Evolutionary conservation across 37 sponge, comb jelly and placozoan genomes (phyloP).

Genomic region (Ephydatia muelleri): DNA sequence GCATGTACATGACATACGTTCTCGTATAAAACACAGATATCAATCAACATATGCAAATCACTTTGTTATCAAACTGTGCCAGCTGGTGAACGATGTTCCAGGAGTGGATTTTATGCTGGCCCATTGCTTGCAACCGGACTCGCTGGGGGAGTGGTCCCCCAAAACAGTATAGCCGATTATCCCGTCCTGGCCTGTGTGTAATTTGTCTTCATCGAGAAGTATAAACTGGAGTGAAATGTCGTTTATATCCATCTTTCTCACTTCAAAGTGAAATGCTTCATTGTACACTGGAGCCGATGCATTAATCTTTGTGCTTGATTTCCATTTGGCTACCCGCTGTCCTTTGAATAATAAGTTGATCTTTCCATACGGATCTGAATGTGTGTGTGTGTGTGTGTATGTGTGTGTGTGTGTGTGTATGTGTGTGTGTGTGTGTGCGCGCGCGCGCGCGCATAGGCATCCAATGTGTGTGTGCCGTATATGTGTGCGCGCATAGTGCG

Average conservation of each 20-base stretch:
- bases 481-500: background rate
- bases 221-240: background rate
- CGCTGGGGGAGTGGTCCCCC: background rate
- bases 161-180: slow-evolving; percentile 7
- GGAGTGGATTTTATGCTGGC: slow-evolving; percentile 9
- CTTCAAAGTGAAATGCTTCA: slow-evolving; percentile 57
- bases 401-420: slow-evolving; percentile 45
- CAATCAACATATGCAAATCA: background rate
- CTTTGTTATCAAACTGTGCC: slow-evolving; percentile 8
- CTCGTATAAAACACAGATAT: too few relatives aligned
- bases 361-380: slow-evolving; percentile 61
- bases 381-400: slow-evolving; percentile 21
- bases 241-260: slow-evolving; percentile 11
- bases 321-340: slow-evolving; percentile 33
- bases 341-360: slow-evolving; percentile 44
- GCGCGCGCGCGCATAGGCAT: too few relatives aligned
- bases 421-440: slow-evolving; percentile 43
- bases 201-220: slow-evolving; percentile 25
- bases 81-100: slow-evolving; percentile 6
- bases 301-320: slow-evolving; percentile 42
- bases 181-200: slow-evolving; percentile 1
- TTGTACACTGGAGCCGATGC: slow-evolving; percentile 44
- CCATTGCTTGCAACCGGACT: slow-evolving; percentile 23
- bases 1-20: too few relatives aligned
- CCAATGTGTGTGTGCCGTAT: slow-evolving; percentile 1